Evolutionary conservation across 2,113 vertebrate genomes (phyloP), one percentile per base, ranked within the genome.

Genomic region (Desmodus rotundus): DNA sequence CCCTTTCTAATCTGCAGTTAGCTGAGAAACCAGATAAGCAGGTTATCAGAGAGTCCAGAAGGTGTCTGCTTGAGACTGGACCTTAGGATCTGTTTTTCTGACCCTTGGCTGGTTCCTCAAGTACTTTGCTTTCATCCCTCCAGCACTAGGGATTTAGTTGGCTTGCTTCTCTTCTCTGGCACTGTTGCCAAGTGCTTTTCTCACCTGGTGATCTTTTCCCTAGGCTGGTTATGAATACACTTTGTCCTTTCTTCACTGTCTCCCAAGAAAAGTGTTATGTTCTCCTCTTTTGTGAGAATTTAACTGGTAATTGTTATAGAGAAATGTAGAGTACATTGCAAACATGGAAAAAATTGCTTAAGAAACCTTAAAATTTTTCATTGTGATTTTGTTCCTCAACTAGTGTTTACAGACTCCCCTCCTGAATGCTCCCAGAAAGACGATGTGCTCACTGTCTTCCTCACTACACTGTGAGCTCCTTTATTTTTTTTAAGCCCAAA

Each of bases 21-120:
- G 81, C 50, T 52, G 17, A 96, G 91, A 94, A 83, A 72, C 38
- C 86, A 97, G 97, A 97, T 96, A 97, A 88, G 41, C 65, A 72
- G 81, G 94, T 91, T 97, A 97, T 97, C 94, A 76, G 91, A 93
- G 89, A 38, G 95, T 22, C 43, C 61, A 90, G 22, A 87, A 76
- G 45, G 74, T 67, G 43, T 65, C 93, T 67, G 78, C 63, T 31
- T 45, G 95, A 85, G 68, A 45, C 28, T 31, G 31, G 89, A 95
- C 67, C 76, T 20, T 10, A 82, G 52, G 92, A 58, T 68, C 68
- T 91, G 47, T 47, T 90, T 94, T 82, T 67, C 82, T 68, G 63
- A 63, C 77, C 33, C 36, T 41, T 87, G 70, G 92, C 94, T 87
- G 17, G 36, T 24, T 94, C 63, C 67, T 86, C 38, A 52, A 52